Evolutionary conservation across 2,113 vertebrate genomes (phyloP), one percentile per base, ranked within the genome.

Genomic region (Gobiocypris rarus): DNA sequence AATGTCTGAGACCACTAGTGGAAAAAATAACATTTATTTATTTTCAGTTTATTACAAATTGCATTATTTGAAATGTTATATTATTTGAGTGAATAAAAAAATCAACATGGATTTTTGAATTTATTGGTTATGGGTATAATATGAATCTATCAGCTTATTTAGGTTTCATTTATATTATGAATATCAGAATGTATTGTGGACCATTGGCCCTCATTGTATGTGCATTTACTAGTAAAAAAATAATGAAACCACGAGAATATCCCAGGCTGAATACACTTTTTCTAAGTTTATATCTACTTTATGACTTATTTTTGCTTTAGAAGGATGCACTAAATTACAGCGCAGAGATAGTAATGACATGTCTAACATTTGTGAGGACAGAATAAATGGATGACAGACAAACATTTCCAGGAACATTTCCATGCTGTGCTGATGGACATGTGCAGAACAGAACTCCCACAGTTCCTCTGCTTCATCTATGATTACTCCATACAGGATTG

Each of bases 251-350:
- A 19, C 22, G 31, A 17, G n/a, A 54, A 63, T 50, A 31, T 58
- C 7, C 34, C 50, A 59, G 9, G 17, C 34, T 82, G 52, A 28
- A 82, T 75, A 78, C 34, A 67, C 75, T 45, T 77, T 28, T 38
- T 8, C 61, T 71, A 41, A 43, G 50, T 54, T 82, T 15, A n/a
- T 50, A 75, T 84, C 41, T 58, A 73, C 34, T 78, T 61, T 71
- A 74, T 75, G 69, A 83, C 83, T 76, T 63, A 84, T 87, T 84
- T 84, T 61, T 19, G 71, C 56, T 61, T 78, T 14, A 78, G 34
- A 78, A 58, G 52, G 31, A 19, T 58, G 61, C 38, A 56, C 67
- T 83, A 87, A 91, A 91, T 88, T 87, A 88, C 80, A 91, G 88
- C 43, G 77, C 58, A 52, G 34, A 48, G 77, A 76, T 76, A 56